Evolutionary conservation across 1,140 invertebrate species (phyloP).

Genomic region (Vanessa atalanta): DNA sequence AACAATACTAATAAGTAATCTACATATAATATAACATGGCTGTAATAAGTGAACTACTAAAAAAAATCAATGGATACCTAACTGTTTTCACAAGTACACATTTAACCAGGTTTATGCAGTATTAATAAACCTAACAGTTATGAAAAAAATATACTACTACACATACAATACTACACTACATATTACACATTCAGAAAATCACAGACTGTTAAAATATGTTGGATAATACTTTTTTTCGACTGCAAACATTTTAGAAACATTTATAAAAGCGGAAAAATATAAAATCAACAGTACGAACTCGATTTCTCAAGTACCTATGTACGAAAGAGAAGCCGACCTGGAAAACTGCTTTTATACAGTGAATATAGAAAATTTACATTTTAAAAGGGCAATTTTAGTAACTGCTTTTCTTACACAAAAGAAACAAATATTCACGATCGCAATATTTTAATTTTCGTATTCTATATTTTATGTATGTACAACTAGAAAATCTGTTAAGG

Average conservation of each 20-base stretch:
- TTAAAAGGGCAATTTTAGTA: slow-evolving; percentile 2
- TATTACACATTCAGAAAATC: background rate
- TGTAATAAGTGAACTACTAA: too few species aligned
- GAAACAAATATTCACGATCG: background rate
- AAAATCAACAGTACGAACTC: slow-evolving; percentile 9
- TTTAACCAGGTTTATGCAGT: too few species aligned
- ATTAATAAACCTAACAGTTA: too few species aligned
- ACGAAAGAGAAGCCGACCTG: slow-evolving; percentile 5
- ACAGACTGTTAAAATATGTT: background rate
- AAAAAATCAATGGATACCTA: too few species aligned
- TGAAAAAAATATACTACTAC: too few species aligned
- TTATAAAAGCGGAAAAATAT: slow-evolving; percentile 1
- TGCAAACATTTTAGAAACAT: background rate
- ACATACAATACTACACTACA: too few species aligned
- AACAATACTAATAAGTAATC: too few species aligned
- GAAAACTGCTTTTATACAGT: slow-evolving; percentile 5
- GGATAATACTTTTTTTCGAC: background rate
- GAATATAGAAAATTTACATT: slow-evolving; percentile 29
- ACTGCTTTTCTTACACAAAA: background rate
- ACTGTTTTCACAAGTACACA: too few species aligned
- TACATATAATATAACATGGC: too few species aligned
- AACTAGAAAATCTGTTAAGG: too few species aligned
- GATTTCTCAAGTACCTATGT: slow-evolving; percentile 9
- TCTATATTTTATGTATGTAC: background rate
- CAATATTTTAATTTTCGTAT: background rate